Conservation (phyloP, 2,888 invertebrate species). For the Priocnemis perturbator region DNA sequence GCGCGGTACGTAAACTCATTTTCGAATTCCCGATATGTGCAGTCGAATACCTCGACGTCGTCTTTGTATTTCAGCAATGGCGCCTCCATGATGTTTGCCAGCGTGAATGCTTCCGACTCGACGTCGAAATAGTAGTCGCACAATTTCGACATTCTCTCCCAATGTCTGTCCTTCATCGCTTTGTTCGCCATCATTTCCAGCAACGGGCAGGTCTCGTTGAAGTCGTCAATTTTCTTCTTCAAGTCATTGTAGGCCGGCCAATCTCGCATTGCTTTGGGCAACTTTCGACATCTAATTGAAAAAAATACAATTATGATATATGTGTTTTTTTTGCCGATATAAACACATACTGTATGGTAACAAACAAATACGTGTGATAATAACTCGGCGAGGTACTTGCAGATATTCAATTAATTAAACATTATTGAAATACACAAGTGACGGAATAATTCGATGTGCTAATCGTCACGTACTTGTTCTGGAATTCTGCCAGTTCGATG, state of each 20-base stretch:
- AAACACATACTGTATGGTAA: neutral
- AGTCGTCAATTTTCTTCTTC: conserved; percentile 93
- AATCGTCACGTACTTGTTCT: conserved; percentile 76
- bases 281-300: conserved; percentile 88
- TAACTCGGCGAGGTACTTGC: too few relatives aligned
- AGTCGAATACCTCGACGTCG: conserved; percentile 84
- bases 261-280: conserved; percentile 90
- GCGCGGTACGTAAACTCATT: neutral
- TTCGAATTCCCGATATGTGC: neutral
- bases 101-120: conserved; percentile 86
- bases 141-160: conserved; percentile 80
- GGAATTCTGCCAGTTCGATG: conserved; percentile 88
- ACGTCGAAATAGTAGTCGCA: conserved; percentile 85
- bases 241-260: conserved; percentile 92
- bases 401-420: too few relatives aligned
- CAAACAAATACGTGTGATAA: neutral
- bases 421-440: too few relatives aligned
- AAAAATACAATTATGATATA: conserved; percentile 29
- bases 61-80: conserved; percentile 89
- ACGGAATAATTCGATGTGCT: neutral
- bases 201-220: conserved; percentile 90
- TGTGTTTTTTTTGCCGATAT: neutral
- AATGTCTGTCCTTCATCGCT: conserved; percentile 89
- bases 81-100: conserved; percentile 90
- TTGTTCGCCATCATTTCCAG: conserved; percentile 92